Base-by-base conservation (phyloP, 2,797 vertebrate species). In the Podargus strigoides region DNA sequence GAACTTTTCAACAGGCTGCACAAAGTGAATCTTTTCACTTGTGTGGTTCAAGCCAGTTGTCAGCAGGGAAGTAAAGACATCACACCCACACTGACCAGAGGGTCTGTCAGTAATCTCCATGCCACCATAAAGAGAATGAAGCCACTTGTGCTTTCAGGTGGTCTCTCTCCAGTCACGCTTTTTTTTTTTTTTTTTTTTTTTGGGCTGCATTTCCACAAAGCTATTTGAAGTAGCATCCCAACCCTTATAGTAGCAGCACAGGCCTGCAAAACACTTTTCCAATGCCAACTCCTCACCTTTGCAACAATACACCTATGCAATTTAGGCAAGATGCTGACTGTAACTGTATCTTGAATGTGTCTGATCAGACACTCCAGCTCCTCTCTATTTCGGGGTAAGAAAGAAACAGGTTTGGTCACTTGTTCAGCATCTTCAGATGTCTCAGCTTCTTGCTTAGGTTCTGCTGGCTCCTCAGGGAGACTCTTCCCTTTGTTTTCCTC, bases 221-320 rank as follows among this genome's bases (percentile, higher is more conserved):
- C 36, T 77, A 28, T 39, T 53, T 62, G 26, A 81, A 88, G 24
- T 15, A 58, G 24, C 32, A 83, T 4, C 30, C 14, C 36, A 81
- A 37, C 47, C 8, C 42, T 70, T 42, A 63, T 0, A 92, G 64
- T 4, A 79, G 34, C 18, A 85, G 59, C 53, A 67, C 10, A 68
- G 32, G 34, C 27, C 73, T 62, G 53, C 36, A 53, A 53, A 74
- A 23, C 4, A 39, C 16, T 32, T 64, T 77, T 39, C 23, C 89
- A 73, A 36, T 14, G 14, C 4, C 70, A 82, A 21, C 42, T 28
- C 52, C 89, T 94, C 95, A 99, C 99, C 98, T 99, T 99, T 64
- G 99, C 98, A 47, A 97, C 98, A 81, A 99, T 98, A 94, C 99
- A 99, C 62, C 98, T 99, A 69, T 99, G 98, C n/a, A 99, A 97